Percentiles rank a stretch among this genome's conserved stretches.
Evolutionary conservation across 2,113 vertebrate genomes (phyloP).

Genomic region (Prinia subflava): DNA sequence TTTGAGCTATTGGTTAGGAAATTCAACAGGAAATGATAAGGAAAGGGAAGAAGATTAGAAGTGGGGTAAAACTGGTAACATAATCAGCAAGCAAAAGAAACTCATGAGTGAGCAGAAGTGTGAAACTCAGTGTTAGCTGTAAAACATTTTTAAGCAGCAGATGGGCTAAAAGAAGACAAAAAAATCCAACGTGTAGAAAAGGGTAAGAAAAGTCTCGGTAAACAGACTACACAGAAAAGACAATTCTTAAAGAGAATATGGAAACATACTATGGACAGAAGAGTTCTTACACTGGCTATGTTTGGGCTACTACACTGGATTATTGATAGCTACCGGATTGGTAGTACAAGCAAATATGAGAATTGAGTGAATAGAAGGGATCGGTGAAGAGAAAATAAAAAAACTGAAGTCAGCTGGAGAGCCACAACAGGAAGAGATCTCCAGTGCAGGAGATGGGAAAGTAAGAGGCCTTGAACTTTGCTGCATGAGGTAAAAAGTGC

Average conservation of each 20-base stretch:
- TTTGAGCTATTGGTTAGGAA: neutral
- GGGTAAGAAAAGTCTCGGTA: neutral
- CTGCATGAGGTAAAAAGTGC: neutral
- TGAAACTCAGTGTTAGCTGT: neutral
- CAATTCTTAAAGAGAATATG: neutral
- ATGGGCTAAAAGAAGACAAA: neutral
- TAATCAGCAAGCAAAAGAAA: neutral
- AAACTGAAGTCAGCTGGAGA: neutral
- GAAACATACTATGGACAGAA: neutral
- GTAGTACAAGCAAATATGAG: neutral
- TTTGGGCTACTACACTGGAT: neutral
- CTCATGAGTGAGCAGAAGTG: fast-evolving
- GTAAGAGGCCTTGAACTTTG: neutral
- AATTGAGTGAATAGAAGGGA: neutral
- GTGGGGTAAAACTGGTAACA: neutral
- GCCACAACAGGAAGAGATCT: neutral
- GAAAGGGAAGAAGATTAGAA: neutral
- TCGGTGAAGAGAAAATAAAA: neutral
- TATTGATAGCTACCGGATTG: neutral
- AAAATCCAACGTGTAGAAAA: neutral
- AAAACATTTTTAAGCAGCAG: neutral
- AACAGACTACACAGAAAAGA: neutral
- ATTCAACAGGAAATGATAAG: slow-evolving; percentile 14
- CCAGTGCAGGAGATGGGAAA: neutral
- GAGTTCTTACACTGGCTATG: neutral